Evolutionary conservation across 2,888 invertebrate species (phyloP), one percentile per base, ranked within the genome.

Genomic region (Synergus japonicus): DNA sequence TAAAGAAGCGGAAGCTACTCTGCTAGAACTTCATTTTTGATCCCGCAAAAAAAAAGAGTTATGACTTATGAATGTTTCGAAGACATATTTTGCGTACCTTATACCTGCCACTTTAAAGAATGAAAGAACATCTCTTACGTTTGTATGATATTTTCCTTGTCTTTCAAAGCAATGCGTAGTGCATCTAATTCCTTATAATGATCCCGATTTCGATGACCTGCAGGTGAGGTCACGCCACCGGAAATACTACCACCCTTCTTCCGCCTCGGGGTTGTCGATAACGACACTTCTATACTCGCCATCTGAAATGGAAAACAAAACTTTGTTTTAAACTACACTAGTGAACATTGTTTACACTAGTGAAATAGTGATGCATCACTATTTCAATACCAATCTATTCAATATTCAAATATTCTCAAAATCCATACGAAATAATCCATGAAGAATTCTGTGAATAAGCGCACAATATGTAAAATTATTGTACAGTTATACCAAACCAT

Each of bases 71-170:
- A 29, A 29, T 29, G 3, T 29, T 29, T 29, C 29, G 29, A 29
- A 29, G 29, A 29, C 29, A 29, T 29, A 29, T 29, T 29, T 29
- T 29, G 2, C 29, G 29, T 29, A 3, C 3, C 29, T 29, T 29
- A 3, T 29, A 22, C 22, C 29, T 29, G 29, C 3, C 29, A 29
- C 29, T 29, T 29, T 29, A 29, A 29, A 54, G 41, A 12, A 37
- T 63, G 22, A 41, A 76, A 58, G 15, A 22, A 22, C 60, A 78
- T 77, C 60, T 86, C 89, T 89, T 89, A 95, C 95, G 94, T 97
- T 91, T 97, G 96, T 92, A 97, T 97, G 78, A 97, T 95, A 76
- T 96, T 95, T 90, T 97, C 97, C 88, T 97, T 97, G 92, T 97
- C 97, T 65, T 95, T 94, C 58, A 97, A 93, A 2, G 96, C 95